These are phyloP conservation scores for Laterallus jamaicensis DNA, from an alignment of 2,113 vertebrate genomes.

Conservation along the genomic window DNA sequence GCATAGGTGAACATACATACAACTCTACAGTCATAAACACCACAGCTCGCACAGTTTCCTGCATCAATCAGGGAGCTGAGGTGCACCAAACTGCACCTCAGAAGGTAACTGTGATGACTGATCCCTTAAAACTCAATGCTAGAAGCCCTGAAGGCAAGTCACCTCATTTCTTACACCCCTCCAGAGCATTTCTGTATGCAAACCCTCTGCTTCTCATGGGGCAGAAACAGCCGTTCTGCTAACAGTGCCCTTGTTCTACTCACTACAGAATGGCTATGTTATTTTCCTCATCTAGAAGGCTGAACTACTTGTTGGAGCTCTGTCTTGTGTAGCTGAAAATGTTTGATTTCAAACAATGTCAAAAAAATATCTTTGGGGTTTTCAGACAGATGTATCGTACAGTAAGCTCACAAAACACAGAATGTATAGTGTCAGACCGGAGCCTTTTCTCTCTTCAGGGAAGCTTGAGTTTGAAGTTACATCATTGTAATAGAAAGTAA, in stretches of 20 bases:
- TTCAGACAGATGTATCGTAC: background rate
- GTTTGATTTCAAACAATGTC: conserved; percentile 2
- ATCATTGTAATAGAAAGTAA: background rate
- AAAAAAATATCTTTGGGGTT: background rate
- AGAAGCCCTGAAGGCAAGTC: background rate
- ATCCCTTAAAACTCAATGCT: background rate
- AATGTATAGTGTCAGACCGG: background rate
- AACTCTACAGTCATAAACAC: background rate
- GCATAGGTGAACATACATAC: background rate
- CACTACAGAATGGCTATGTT: background rate
- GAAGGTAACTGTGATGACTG: background rate
- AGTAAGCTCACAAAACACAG: background rate
- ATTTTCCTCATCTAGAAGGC: background rate
- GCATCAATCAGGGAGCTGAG: background rate
- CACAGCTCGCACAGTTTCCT: background rate
- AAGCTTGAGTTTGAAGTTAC: background rate
- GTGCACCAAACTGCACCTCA: background rate
- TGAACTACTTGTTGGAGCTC: background rate
- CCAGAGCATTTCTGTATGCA: background rate
- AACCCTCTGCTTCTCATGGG: background rate
- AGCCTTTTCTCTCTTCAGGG: background rate
- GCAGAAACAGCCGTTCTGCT: background rate
- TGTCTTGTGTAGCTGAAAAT: background rate
- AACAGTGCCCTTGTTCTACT: background rate
- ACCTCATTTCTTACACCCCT: background rate